Base-by-base conservation (phyloP, 2,113 vertebrate genomes). In the Cebidichthys violaceus region DNA sequence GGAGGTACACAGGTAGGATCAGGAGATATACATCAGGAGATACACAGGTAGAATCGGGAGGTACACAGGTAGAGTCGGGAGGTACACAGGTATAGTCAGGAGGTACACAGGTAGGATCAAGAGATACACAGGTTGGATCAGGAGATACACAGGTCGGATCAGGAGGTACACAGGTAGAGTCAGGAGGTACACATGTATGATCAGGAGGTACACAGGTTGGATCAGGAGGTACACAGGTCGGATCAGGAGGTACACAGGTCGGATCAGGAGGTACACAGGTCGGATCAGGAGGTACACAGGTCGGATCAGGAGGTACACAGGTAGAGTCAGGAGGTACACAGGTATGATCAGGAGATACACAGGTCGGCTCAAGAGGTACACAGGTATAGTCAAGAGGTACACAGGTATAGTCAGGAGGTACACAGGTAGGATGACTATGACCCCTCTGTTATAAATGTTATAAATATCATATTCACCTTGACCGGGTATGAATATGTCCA, bases 401-500 rank as follows among this genome's bases (percentile, higher is more conserved):
- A 24, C 17, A 43, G 4, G 62, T 20, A 4, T 4, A 9, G 22
- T 41, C 35, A 37, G 7, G 35, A 37, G 43, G 14, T 17, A 45
- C 8, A 24, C 17, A 43, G 6, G 62, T 20, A 4, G 8, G 11
- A 24, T 43, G 20, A 8, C 7, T 8, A 39, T 14, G 41, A 43
- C 15, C 41, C 10, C 41, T 43, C 2, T 15, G 41, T 39, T 43
- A 4, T 33, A 33, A 33, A 33, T 33, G 33, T 33, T 33, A 47
- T 29, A 9, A 29, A 45, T 3, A 13, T n/a, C 27, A n/a, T 1
- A 0, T 33, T 73, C 66, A 90, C 90, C 82, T 88, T 45, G 41
- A 33, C 98, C 98, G 91, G 97, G 97, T 78, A 99, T 95, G 0
- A 97, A 99, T 77, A 99, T 75, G 45, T 97, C 96, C 1, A 98